phyloP scores from a whole-genome alignment of 2,113 vertebrate genomes.

The Chaetura pelagica region DNA sequence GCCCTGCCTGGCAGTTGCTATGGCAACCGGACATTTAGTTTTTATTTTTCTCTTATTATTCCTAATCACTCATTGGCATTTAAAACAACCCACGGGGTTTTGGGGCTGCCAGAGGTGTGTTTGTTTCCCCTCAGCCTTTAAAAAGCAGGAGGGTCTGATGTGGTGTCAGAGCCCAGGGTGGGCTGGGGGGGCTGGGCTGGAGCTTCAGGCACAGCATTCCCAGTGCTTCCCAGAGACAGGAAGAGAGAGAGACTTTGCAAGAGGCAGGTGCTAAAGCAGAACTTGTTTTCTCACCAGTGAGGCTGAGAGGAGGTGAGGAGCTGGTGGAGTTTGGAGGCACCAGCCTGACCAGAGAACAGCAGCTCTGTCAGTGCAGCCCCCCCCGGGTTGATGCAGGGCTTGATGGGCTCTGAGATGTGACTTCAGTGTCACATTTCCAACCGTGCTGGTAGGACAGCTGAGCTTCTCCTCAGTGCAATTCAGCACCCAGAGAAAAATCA shows the following conservation, averaged over 20 bases:
- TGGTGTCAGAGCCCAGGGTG: fast-evolving
- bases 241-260: background rate
- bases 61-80: constrained; percentile 59
- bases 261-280: background rate
- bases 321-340: background rate
- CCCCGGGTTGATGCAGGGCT: no score
- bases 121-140: background rate
- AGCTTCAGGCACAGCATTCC: background rate
- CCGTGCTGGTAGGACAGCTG: background rate
- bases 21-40: constrained; percentile 61
- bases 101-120: background rate
- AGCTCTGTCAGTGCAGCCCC: background rate
- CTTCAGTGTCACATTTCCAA: background rate
- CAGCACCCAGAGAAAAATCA: background rate
- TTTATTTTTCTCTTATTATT: constrained; percentile 24
- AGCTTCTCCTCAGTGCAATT: background rate
- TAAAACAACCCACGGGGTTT: background rate
- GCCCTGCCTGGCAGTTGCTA: constrained; percentile 58
- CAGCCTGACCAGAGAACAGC: background rate
- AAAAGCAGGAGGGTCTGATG: background rate
- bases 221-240: fast-evolving
- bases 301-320: background rate
- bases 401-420: background rate
- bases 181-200: background rate
- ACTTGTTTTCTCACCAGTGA: background rate